Percentiles rank a stretch among this genome's conserved stretches.
These are phyloP conservation scores for Plodia interpunctella DNA, from an alignment of 1,140 invertebrate species.

Conservation along the genomic window DNA sequence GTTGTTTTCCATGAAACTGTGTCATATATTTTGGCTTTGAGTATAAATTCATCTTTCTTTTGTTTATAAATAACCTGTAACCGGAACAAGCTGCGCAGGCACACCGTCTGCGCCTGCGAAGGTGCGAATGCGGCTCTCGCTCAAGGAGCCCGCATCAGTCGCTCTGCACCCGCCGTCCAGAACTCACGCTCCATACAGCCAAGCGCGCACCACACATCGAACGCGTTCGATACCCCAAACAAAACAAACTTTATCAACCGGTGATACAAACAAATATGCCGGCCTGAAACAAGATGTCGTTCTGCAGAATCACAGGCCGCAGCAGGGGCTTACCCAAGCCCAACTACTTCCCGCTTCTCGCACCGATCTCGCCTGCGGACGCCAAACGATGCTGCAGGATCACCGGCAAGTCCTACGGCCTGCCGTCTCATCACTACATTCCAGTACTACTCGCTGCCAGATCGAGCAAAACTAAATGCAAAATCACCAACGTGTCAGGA, in stretches of 20 bases:
- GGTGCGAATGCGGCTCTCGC: slow-evolving; percentile 52
- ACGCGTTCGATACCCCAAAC: slow-evolving; percentile 32
- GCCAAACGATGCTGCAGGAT: slow-evolving; percentile 88
- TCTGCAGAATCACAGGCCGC: slow-evolving; percentile 89
- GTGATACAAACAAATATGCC: slow-evolving; percentile 67
- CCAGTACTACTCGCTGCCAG: slow-evolving; percentile 82
- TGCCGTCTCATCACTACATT: slow-evolving; percentile 87
- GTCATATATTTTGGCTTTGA: slow-evolving; percentile 61
- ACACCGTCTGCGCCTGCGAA: slow-evolving; percentile 62
- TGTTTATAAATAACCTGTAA: slow-evolving; percentile 69
- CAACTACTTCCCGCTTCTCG: slow-evolving; percentile 89
- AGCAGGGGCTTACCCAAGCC: slow-evolving; percentile 88
- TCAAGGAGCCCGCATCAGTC: slow-evolving; percentile 41
- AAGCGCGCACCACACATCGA: slow-evolving; percentile 29
- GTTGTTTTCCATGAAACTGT: slow-evolving; percentile 56
- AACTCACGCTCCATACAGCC: slow-evolving; percentile 41
- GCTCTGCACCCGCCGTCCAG: slow-evolving; percentile 34
- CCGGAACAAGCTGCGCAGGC: slow-evolving; percentile 62
- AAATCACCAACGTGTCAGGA: slow-evolving; percentile 80
- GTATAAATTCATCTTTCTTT: slow-evolving; percentile 61
- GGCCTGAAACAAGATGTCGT: slow-evolving; percentile 78
- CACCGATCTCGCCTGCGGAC: slow-evolving; percentile 88
- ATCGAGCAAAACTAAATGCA: slow-evolving; percentile 79
- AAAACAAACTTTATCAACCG: slow-evolving; percentile 23
- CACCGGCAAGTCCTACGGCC: slow-evolving; percentile 87